Evolutionary conservation across 2,113 vertebrate species (phyloP).

Genomic region (Smithornis capensis): DNA sequence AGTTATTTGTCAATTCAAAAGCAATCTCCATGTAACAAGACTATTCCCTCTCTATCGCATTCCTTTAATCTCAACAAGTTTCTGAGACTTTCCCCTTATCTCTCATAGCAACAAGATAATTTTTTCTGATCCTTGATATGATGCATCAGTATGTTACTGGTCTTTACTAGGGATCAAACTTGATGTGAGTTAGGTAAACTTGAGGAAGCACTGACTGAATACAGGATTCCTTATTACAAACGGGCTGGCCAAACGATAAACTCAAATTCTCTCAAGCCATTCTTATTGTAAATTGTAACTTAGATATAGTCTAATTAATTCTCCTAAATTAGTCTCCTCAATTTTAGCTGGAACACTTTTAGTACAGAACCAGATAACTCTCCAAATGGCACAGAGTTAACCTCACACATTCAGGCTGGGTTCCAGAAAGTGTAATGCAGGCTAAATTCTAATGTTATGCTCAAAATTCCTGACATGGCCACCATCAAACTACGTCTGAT

Average conservation of each 20-base stretch:
- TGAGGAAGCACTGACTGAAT: fast-evolving
- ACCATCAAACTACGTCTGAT: background rate
- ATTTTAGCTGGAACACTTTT: background rate
- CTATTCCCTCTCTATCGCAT: background rate
- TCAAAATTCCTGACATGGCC: background rate
- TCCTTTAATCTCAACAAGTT: background rate
- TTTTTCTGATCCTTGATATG: background rate
- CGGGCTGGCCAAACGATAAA: background rate
- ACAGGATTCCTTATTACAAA: background rate
- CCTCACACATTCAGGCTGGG: background rate
- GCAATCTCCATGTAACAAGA: background rate
- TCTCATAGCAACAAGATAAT: background rate
- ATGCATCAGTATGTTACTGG: background rate
- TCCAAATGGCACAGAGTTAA: background rate
- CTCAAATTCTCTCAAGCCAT: background rate
- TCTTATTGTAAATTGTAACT: background rate
- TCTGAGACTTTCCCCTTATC: background rate
- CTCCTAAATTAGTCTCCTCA: background rate
- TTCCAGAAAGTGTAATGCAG: fast-evolving
- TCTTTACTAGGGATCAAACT: background rate
- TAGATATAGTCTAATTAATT: background rate
- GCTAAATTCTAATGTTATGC: background rate
- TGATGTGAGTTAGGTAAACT: background rate
- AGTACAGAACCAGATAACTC: background rate
- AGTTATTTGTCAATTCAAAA: background rate